Evolutionary conservation across 2,797 vertebrate genomes (phyloP).

Genomic region (Acanthis flammea): DNA sequence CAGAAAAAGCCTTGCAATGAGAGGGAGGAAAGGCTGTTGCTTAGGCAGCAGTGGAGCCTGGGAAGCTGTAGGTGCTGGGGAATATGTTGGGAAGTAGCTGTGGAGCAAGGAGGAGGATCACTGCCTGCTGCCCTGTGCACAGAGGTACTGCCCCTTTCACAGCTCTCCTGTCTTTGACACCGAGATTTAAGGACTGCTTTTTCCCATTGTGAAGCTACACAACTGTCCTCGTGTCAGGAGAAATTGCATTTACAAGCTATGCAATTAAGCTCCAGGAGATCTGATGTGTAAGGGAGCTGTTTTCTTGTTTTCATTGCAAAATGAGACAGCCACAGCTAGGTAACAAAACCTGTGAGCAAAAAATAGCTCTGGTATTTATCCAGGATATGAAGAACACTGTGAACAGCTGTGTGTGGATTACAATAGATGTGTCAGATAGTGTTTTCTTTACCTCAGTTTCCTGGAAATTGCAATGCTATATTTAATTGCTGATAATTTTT

Average conservation of each 20-base stretch:
- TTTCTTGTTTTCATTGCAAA: neutral
- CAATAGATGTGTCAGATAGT: neutral
- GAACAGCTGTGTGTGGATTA: neutral
- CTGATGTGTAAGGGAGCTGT: neutral
- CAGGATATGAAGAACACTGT: neutral
- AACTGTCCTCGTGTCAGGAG: neutral
- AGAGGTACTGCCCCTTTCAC: neutral
- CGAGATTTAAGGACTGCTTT: neutral
- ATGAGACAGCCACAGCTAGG: neutral
- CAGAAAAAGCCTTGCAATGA: neutral
- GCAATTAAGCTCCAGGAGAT: neutral
- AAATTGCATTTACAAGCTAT: neutral
- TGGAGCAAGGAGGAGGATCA: accelerated
- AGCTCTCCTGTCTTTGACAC: neutral
- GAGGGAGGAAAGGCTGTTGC: neutral
- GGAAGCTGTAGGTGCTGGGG: neutral
- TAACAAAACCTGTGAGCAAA: neutral
- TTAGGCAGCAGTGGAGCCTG: neutral
- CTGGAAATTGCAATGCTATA: neutral
- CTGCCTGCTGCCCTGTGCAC: neutral
- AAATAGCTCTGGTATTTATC: neutral
- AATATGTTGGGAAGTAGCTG: accelerated
- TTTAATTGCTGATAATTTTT: neutral
- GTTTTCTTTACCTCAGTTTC: neutral
- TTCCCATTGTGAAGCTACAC: neutral